phyloP scores from a whole-genome alignment of 2,888 invertebrate species.

The Volucella inflata region DNA sequence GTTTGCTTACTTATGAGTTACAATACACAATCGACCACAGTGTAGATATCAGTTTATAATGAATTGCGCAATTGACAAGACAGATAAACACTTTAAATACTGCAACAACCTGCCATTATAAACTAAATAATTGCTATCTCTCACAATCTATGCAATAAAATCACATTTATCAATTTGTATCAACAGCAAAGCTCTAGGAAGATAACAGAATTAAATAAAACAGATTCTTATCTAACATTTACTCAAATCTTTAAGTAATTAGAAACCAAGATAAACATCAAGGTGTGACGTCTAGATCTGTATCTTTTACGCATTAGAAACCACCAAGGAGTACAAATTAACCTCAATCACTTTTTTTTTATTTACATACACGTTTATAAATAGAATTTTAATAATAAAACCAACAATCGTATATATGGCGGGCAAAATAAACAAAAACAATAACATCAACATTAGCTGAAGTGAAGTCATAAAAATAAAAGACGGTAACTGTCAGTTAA shows the following conservation, averaged over 20 bases:
- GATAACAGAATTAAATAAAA: not conserved
- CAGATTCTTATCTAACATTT: constrained; percentile 8
- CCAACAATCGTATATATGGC: not conserved
- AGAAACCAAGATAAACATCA: not conserved
- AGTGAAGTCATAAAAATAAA: constrained; percentile 9
- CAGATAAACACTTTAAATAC: no score
- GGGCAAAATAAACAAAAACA: not conserved
- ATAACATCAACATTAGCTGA: not conserved
- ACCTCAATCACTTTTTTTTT: not conserved
- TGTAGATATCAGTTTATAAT: no score
- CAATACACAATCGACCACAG: no score
- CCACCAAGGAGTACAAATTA: no score
- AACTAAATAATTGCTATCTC: no score
- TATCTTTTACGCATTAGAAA: no score
- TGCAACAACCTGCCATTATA: no score
- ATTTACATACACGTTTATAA: constrained; percentile 24
- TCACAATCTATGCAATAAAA: no score
- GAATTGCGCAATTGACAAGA: no score
- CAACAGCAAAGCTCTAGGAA: not conserved
- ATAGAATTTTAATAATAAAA: constrained; percentile 29
- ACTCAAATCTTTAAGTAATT: not conserved
- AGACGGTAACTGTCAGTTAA: constrained; percentile 45
- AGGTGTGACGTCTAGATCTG: constrained; percentile 10
- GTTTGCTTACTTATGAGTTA: no score
- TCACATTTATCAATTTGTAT: no score